Percentiles rank a stretch among this genome's conserved stretches.
Evolutionary conservation across 1,140 invertebrate species (phyloP).

Genomic region (Argopecten irradians): DNA sequence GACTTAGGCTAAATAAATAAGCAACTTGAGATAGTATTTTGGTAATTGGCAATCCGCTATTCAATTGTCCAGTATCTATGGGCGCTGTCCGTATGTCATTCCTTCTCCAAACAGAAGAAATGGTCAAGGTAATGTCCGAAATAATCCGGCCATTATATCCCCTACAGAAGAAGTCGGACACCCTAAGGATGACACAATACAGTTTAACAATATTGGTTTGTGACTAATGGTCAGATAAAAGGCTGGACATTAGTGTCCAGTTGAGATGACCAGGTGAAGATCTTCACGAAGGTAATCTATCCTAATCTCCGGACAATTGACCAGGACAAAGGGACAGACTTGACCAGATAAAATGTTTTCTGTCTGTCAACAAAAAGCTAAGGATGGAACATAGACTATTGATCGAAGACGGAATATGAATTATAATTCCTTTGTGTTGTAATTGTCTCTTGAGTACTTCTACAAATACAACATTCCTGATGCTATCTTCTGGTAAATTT

Average conservation of each 20-base stretch:
- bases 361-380: not conserved
- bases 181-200: not conserved
- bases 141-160: not conserved
- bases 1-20: not conserved
- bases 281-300: not conserved
- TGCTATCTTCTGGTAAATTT: not conserved
- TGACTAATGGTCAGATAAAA: conserved; percentile 7
- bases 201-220: conserved; percentile 6
- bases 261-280: not conserved
- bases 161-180: not conserved
- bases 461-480: not conserved
- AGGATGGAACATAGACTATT: not conserved
- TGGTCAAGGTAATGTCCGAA: not conserved
- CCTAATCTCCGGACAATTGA: not conserved
- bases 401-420: not conserved
- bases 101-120: conserved; percentile 4
- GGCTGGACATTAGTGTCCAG: conserved; percentile 13
- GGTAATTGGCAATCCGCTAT: not conserved
- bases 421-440: not conserved
- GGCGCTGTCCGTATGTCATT: not conserved
- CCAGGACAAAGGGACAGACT: not conserved
- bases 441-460: not conserved
- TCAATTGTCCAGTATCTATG: not conserved
- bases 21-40: conserved; percentile 10
- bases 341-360: not conserved